Conservation (phyloP, 2,113 vertebrate species). For the Balaenoptera acutorostrata region DNA sequence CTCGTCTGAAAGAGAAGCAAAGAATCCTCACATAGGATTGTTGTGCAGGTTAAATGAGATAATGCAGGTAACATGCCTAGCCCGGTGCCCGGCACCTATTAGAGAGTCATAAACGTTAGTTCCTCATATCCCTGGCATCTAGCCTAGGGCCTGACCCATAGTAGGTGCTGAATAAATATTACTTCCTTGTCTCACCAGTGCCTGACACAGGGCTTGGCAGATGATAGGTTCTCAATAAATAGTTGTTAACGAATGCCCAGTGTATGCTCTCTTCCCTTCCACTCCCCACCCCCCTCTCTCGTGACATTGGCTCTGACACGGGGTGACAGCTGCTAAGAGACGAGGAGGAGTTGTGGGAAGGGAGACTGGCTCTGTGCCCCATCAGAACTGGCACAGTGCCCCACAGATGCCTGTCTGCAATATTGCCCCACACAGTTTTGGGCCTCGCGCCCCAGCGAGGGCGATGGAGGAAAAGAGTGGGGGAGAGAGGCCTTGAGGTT, state of each 20-base stretch:
- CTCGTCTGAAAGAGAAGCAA: neutral
- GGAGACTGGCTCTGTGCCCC: conserved; percentile 19
- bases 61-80: neutral
- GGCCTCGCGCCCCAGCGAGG: neutral
- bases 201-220: neutral
- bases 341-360: conserved; percentile 25
- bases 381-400: conserved; percentile 28
- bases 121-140: neutral
- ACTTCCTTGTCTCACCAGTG: neutral
- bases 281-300: neutral
- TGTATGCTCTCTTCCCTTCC: neutral
- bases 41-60: neutral
- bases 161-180: neutral
- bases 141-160: neutral
- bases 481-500: neutral
- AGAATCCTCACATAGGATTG: neutral
- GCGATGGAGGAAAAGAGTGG: neutral
- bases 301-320: conserved; percentile 18
- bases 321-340: conserved; percentile 62
- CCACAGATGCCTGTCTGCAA: conserved; percentile 36
- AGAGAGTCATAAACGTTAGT: neutral
- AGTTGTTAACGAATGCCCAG: neutral
- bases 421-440: neutral
- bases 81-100: neutral
- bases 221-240: neutral